phyloP scores from a whole-genome alignment of 2,113 vertebrate species.

The Dasypus novemcinctus region DNA sequence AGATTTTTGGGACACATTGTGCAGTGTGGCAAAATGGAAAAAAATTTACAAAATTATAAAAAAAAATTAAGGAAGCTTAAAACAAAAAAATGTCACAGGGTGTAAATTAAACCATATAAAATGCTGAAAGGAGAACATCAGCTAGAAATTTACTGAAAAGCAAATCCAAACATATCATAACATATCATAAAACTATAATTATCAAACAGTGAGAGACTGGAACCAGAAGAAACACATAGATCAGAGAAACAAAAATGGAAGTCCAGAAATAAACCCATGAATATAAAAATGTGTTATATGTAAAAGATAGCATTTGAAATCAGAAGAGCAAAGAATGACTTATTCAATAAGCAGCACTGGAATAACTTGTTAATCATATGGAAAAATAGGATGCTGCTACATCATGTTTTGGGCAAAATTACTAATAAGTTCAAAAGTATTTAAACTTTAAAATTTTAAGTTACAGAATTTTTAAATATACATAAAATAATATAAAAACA shows the following conservation, averaged over 20 bases:
- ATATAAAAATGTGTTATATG: background rate
- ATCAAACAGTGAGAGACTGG: background rate
- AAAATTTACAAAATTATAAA: too few species aligned
- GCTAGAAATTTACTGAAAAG: background rate
- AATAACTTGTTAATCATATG: background rate
- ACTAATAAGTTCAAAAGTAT: background rate
- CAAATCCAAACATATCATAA: background rate
- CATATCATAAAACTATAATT: background rate
- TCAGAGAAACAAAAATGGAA: background rate
- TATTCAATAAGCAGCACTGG: background rate
- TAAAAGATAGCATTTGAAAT: slow-evolving; percentile 12
- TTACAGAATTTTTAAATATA: background rate
- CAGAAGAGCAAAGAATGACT: background rate
- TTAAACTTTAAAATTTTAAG: slow-evolving; percentile 24
- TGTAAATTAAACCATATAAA: background rate
- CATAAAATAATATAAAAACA: background rate
- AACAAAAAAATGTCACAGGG: background rate
- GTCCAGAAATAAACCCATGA: background rate
- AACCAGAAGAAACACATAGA: background rate
- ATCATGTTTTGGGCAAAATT: background rate
- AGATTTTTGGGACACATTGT: background rate
- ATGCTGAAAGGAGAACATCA: background rate
- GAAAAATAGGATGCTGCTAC: background rate
- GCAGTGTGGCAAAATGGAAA: background rate
- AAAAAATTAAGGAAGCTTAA: background rate